Evolutionary conservation across 2,888 invertebrate genomes (phyloP), one percentile per base, ranked within the genome.

Genomic region (Eulithis testata): DNA sequence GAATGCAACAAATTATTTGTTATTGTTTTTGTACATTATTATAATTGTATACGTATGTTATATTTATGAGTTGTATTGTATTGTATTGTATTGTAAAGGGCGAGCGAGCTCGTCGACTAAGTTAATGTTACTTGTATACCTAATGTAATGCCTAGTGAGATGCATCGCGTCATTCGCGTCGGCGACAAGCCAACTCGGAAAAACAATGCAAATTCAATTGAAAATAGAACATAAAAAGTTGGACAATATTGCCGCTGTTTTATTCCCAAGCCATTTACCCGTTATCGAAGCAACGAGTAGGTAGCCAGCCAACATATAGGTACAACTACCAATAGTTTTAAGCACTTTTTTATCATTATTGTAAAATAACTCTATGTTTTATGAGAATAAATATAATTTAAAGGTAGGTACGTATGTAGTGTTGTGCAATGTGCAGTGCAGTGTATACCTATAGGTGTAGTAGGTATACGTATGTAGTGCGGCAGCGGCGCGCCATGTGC

Each of bases 1-100:
- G 73, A 65, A 73, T 70, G 74, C 75, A 72, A 74, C 75, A 73
- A 76, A 75, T 79, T 77, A 76, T 73, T 76, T 79, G 84, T 86
- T 84, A 84, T 85, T 85, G 81, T 87, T 87, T 86, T 81, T 88
- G 88, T 89, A 89, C 80, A 89, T 87, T 86, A 84, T 81, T 84
- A 84, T 53, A 11, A 50, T 82, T 78, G 79, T 81, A 21, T 80
- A 79, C 84, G 83, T 88, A 84, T 87, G 88, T 88, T 89, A 87
- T 89, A 88, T 89, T 87, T 88, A 88, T 88, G 87, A 87, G 84
- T 86, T 83, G 82, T 82, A 84, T 14, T 14, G 37, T 8, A 37
- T 86, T 83, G 82, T 82, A 84, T 14, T 14, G 37, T 8, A 37
- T 76, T 76, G 71, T 69, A 72, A 56, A 71, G 66, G 68, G 62